Evolutionary conservation across 2,797 vertebrate species (phyloP), one percentile per base, ranked within the genome.

Genomic region (Mus minutoides): DNA sequence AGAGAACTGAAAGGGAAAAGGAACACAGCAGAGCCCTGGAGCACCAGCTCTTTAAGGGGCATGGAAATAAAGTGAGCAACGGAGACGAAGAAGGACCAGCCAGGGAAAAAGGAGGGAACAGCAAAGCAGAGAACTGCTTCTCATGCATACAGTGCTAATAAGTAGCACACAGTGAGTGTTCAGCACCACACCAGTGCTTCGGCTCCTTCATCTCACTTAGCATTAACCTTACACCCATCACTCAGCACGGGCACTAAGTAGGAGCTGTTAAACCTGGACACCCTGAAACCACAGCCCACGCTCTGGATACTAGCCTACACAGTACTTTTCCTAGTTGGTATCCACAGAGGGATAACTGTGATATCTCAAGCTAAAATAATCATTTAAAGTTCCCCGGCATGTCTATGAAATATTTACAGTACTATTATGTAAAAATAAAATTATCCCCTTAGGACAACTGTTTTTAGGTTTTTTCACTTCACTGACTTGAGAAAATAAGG

Each of bases 161-260:
- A 4, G 21, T n/a, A 14, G 37, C 0, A 1, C 4, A 4, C 2
- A 49, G 31, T n/a, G 12, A 52, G 43, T 2, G 31, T 31, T 8
- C 3, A n/a, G 43, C 78, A 86, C 1, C 16, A 6, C 21, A 14
- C 34, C 14, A 49, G 46, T 54, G 21, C 84, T 54, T 37, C 84
- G 11, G 2, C 46, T 46, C 56, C 56, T 64, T 46, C 6, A 8
- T 37, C 43, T 86, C n/a, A 86, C n/a, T n/a, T 37, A 52, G 43
- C 19, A 26, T 4, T 19, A 14, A 37, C 46, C 52, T 37, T 37
- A 34, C 21, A 34, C 13, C 49, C 52, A 52, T 5, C 34, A 52
- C 83, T 52, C 62, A 46, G 40, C 58, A 34, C 34, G 43, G 43
- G 22, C 29, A 17, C 22, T 67, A 85, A 67, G 43, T 24, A n/a